Percentiles rank a stretch among this genome's conserved stretches.
These are phyloP conservation scores for Coptotermes formosanus DNA, from an alignment of 1,140 invertebrate genomes.

Conservation along the genomic window DNA sequence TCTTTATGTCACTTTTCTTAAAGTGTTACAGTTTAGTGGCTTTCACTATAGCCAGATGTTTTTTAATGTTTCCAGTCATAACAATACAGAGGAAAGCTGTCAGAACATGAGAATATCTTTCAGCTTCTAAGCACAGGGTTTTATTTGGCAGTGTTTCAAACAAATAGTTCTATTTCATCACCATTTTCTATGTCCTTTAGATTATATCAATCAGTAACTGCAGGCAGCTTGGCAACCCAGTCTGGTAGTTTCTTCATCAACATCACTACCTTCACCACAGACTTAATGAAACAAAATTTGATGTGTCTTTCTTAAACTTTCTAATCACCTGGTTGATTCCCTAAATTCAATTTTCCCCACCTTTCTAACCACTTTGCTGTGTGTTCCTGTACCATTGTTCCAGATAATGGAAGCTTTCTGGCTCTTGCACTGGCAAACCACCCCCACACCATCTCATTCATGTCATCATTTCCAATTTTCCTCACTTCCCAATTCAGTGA, in stretches of 20 bases:
- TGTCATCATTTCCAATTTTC: neutral
- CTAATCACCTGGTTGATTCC: neutral
- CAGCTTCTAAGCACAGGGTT: neutral
- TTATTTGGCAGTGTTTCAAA: neutral
- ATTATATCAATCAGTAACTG: neutral
- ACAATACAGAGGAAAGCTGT: neutral
- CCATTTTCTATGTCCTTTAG: neutral
- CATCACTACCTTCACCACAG: too few species aligned
- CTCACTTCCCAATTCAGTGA: neutral
- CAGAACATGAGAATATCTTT: neutral
- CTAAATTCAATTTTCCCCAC: neutral
- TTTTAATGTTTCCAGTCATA: neutral
- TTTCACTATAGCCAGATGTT: constrained; percentile 33
- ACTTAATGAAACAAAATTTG: too few species aligned
- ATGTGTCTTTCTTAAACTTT: neutral
- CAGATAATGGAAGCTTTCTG: neutral
- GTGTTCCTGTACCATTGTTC: too few species aligned
- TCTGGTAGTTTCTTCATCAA: neutral
- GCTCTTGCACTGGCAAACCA: neutral
- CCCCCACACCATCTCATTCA: neutral
- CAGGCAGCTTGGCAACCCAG: neutral
- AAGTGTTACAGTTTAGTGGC: constrained; percentile 32
- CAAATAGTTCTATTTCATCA: neutral
- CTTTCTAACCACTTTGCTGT: neutral
- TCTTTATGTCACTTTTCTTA: constrained; percentile 32